phyloP scores from a whole-genome alignment of 2,888 invertebrate species.

The Ectropis crepuscularia region DNA sequence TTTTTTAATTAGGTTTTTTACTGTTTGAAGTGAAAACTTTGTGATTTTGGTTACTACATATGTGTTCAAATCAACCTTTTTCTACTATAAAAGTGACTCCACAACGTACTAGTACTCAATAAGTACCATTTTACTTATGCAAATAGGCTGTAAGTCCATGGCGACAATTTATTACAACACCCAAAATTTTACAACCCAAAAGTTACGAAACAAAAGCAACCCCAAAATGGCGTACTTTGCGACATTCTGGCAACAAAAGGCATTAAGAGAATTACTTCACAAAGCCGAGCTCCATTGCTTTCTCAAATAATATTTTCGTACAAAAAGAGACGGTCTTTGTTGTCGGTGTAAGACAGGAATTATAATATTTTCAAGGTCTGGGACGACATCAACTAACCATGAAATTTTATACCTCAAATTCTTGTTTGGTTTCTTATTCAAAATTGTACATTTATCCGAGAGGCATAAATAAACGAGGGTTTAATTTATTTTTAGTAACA shows the following conservation, averaged over 20 bases:
- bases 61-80: too few species aligned
- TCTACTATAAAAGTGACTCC: too few species aligned
- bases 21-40: too few species aligned
- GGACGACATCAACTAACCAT: not conserved
- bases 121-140: too few species aligned
- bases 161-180: not conserved
- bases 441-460: too few species aligned
- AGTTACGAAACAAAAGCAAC: not conserved
- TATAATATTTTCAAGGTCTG: constrained; percentile 3
- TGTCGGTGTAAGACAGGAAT: not conserved
- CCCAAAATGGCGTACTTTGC: constrained; percentile 3
- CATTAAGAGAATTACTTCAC: constrained; percentile 1
- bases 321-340: constrained; percentile 6
- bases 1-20: too few species aligned
- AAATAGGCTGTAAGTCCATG: too few species aligned
- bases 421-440: too few species aligned
- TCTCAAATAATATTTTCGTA: constrained; percentile 4
- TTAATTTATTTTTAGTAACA: too few species aligned
- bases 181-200: not conserved
- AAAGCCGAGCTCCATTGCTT: constrained; percentile 1
- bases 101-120: too few species aligned
- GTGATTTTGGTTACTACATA: too few species aligned
- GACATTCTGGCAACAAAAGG: constrained; percentile 10
- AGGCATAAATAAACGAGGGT: too few species aligned
- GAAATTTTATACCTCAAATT: not conserved